phyloP scores from a whole-genome alignment of 2,113 vertebrate species.

The Clinocottus analis region DNA sequence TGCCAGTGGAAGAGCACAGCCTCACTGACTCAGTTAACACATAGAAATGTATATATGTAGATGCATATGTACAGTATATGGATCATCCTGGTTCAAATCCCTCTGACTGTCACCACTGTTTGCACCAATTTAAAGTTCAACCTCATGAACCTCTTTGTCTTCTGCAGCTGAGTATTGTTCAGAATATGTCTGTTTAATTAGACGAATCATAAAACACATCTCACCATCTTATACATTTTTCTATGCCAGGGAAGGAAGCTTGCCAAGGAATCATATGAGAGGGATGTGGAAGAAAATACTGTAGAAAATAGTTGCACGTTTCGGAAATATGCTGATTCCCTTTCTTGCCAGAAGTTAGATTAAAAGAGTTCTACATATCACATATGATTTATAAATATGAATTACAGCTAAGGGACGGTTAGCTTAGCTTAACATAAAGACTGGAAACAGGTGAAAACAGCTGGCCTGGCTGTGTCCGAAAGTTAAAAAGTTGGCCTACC shows the following conservation, averaged over 20 bases:
- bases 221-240: not conserved
- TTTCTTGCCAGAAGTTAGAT: not conserved
- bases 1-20: not conserved
- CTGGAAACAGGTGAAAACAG: not conserved
- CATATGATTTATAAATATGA: not conserved
- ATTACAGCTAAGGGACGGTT: no score
- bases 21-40: not conserved
- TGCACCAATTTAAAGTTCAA: not conserved
- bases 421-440: not conserved
- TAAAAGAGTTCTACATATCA: not conserved
- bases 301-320: not conserved
- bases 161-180: not conserved
- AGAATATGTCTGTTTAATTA: not conserved
- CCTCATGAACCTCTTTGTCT: not conserved
- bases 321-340: not conserved
- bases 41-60: not conserved
- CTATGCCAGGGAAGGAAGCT: not conserved
- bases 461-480: no score
- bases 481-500: not conserved
- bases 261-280: not conserved
- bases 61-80: not conserved
- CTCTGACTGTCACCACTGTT: not conserved
- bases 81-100: not conserved
- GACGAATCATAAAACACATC: not conserved
- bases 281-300: not conserved